Conservation (phyloP, 2,888 invertebrate genomes). For the Sthenelais limicola region DNA sequence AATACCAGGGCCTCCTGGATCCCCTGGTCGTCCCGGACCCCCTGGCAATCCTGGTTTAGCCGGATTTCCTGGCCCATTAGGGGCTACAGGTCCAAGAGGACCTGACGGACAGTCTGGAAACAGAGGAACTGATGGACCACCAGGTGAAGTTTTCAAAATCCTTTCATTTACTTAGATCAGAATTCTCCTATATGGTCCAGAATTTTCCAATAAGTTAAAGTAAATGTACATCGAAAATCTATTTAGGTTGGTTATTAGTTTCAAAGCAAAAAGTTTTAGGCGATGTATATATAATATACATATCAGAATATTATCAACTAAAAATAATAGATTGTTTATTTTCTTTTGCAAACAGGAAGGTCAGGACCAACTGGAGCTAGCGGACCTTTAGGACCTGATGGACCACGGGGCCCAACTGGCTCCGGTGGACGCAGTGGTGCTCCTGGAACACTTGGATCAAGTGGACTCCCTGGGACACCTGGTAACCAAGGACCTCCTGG, state of each 20-base stretch:
- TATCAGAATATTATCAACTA: too few relatives aligned
- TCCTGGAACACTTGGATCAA: constrained; percentile 36
- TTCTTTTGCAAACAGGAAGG: too few relatives aligned
- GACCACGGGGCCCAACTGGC: constrained; percentile 43
- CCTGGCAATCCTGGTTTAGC: constrained; percentile 19
- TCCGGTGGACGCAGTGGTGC: constrained; percentile 42
- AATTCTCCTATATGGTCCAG: too few relatives aligned
- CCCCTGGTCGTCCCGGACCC: constrained; percentile 43
- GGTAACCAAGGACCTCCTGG: constrained; percentile 45
- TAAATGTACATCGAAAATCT: too few relatives aligned
- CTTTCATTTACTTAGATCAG: too few relatives aligned
- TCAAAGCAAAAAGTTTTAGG: too few relatives aligned
- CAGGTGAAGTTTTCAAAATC: not conserved
- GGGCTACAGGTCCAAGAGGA: constrained; percentile 41
- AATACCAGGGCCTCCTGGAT: constrained; percentile 41
- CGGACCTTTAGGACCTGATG: constrained; percentile 3
- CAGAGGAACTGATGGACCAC: constrained; percentile 25
- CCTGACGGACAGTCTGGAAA: constrained; percentile 27
- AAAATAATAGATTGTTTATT: too few relatives aligned
- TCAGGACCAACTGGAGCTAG: constrained; percentile 1
- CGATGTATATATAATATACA: too few relatives aligned
- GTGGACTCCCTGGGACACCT: constrained; percentile 39
- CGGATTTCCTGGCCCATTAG: constrained; percentile 28
- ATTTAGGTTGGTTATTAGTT: too few relatives aligned
- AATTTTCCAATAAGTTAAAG: too few relatives aligned